Evolutionary conservation across 1,140 invertebrate genomes (phyloP).

Genomic region (Heliconius hermathena): DNA sequence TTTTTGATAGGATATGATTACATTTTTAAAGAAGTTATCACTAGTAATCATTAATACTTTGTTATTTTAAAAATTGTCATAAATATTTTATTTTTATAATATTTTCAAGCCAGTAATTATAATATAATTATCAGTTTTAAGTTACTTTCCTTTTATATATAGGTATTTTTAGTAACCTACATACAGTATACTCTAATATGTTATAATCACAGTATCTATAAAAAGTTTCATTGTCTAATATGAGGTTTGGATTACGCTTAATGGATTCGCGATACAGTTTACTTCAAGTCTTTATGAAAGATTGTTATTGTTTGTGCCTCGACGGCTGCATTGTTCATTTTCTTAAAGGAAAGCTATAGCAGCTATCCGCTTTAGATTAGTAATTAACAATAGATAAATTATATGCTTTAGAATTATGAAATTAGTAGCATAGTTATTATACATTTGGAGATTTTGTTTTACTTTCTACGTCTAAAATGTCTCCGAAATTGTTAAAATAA

Average conservation of each 20-base stretch:
- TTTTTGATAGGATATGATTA: too few relatives aligned
- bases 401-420: background rate
- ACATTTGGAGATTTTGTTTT: background rate
- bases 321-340: conserved; percentile 35
- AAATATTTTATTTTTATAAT: too few relatives aligned
- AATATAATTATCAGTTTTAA: too few relatives aligned
- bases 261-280: conserved; percentile 49
- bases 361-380: background rate
- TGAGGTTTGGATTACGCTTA: conserved; percentile 48
- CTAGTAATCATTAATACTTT: too few relatives aligned
- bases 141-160: too few relatives aligned
- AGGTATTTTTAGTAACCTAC: background rate
- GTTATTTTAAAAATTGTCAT: too few relatives aligned
- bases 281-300: conserved; percentile 42
- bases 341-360: conserved; percentile 31
- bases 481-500: too few relatives aligned
- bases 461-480: too few relatives aligned
- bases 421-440: background rate
- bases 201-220: conserved; percentile 11
- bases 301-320: conserved; percentile 41
- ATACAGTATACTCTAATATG: background rate
- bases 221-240: conserved; percentile 45
- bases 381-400: background rate
- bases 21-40: too few relatives aligned
- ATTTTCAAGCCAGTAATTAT: too few relatives aligned